These are phyloP conservation scores for Silurus asotus DNA, from an alignment of 2,113 vertebrate species.

Conservation along the genomic window DNA sequence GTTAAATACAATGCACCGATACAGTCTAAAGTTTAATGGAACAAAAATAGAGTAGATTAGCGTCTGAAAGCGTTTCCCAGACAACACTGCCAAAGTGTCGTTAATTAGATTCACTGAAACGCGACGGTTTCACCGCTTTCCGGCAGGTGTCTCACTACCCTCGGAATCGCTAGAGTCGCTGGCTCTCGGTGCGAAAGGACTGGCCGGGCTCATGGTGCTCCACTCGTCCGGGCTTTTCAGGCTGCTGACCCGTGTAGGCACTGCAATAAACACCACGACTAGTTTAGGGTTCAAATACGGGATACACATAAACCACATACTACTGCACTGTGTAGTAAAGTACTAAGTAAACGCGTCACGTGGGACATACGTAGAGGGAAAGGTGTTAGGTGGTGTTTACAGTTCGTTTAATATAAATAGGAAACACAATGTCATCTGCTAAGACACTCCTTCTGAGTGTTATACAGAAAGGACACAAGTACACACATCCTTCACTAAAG, in stretches of 20 bases:
- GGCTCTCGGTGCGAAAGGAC: constrained; percentile 29
- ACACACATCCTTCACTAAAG: no score
- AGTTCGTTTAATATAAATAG: no score
- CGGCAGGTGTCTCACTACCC: constrained; percentile 33
- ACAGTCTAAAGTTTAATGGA: background rate
- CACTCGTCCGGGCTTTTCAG: constrained; percentile 50
- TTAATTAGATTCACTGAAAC: background rate
- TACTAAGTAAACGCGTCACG: background rate
- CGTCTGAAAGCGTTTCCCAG: background rate
- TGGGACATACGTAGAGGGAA: no score
- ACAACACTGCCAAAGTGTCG: background rate
- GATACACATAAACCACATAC: background rate
- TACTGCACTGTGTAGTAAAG: no score
- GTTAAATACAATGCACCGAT: background rate
- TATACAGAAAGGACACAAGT: no score
- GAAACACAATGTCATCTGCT: no score
- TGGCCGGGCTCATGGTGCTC: constrained; percentile 50
- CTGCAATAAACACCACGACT: constrained; percentile 43
- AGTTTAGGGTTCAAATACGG: background rate
- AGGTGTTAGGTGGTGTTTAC: background rate
- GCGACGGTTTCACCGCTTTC: constrained; percentile 25
- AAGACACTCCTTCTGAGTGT: no score
- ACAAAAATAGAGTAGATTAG: background rate
- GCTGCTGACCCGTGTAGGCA: constrained; percentile 62
- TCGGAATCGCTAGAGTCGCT: constrained; percentile 50